Conservation (phyloP, 2,888 invertebrate genomes). For the Ptilodon capucinus region DNA sequence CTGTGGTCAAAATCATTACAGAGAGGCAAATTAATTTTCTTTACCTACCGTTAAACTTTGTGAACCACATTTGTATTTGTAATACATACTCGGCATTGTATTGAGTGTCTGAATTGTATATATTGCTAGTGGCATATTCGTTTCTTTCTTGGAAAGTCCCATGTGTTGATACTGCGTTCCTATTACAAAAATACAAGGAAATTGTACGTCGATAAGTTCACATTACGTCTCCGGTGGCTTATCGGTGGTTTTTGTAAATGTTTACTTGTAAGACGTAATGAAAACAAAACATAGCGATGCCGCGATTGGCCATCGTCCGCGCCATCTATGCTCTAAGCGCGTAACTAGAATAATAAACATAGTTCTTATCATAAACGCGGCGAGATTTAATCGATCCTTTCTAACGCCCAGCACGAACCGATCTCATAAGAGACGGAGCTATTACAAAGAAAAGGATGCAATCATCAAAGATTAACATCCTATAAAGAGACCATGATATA, state of each 20-base stretch:
- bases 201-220: conserved; percentile 11
- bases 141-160: conserved; percentile 45
- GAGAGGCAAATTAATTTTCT: no score
- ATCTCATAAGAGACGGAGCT: no score
- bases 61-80: no score
- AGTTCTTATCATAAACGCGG: not conserved
- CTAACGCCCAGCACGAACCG: no score
- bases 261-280: conserved; percentile 1
- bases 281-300: not conserved
- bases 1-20: no score
- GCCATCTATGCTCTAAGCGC: not conserved
- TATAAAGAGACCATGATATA: no score
- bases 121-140: no score
- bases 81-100: no score
- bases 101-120: no score
- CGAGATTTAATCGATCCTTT: conserved; percentile 1
- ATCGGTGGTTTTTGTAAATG: not conserved
- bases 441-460: no score
- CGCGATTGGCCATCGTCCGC: not conserved
- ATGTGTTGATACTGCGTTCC: conserved; percentile 14
- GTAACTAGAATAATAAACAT: not conserved
- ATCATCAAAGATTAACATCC: no score
- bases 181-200: conserved; percentile 24
- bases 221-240: not conserved
- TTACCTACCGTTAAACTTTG: no score